A percentile compares a stretch with the other conserved stretches of the same genome.
phyloP scores from a whole-genome alignment of 2,888 invertebrate species.

The Amorpha juglandis region DNA sequence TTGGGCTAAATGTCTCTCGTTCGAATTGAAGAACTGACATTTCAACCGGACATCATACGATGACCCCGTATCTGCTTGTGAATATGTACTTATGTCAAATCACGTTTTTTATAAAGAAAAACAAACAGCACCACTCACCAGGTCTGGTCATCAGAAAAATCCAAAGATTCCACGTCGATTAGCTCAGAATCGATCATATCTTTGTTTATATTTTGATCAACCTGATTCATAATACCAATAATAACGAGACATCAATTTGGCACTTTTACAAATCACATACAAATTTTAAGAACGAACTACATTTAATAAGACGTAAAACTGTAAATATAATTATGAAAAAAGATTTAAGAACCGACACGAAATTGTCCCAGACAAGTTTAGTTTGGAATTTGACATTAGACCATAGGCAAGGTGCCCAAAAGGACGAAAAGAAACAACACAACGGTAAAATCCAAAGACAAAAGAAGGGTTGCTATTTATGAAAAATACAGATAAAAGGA shows the following conservation, averaged over 20 bases:
- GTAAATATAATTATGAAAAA: constrained; percentile 72
- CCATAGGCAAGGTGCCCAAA: constrained; percentile 64
- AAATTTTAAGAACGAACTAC: constrained; percentile 69
- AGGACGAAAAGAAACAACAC: constrained; percentile 49
- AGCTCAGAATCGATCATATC: constrained; percentile 82
- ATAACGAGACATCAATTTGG: constrained; percentile 79
- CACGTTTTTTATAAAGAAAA: constrained; percentile 34
- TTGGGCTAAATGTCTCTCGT: constrained; percentile 31
- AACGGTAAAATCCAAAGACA: constrained; percentile 70
- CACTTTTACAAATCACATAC: constrained; percentile 74
- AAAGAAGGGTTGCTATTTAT: background rate
- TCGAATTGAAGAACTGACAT: constrained; percentile 26
- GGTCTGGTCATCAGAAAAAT: constrained; percentile 84
- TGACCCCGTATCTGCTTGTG: constrained; percentile 22
- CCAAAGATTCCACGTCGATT: constrained; percentile 83
- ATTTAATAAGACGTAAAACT: constrained; percentile 66
- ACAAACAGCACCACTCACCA: constrained; percentile 72
- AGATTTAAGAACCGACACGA: constrained; percentile 71
- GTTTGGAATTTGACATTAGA: constrained; percentile 79
- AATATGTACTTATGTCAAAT: background rate
- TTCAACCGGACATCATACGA: constrained; percentile 27
- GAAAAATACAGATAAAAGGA: background rate
- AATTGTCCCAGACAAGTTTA: constrained; percentile 72
- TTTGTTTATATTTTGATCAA: constrained; percentile 84
- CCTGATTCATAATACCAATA: constrained; percentile 75